Evolutionary conservation across 2,888 invertebrate species (phyloP).

Genomic region (Linyphia triangularis): DNA sequence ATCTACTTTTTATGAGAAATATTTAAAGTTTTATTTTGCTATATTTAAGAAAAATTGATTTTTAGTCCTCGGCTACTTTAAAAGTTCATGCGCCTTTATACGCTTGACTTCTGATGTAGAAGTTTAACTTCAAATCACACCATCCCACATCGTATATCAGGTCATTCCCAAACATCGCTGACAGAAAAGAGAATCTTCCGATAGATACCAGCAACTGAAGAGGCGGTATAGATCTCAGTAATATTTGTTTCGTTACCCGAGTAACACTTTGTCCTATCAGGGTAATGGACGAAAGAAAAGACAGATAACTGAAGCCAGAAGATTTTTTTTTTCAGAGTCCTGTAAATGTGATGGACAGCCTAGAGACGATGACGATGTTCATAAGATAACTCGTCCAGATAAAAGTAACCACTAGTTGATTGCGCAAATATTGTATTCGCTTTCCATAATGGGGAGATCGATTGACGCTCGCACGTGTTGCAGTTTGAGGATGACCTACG

Average conservation of each 20-base stretch:
- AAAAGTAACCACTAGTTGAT: background rate
- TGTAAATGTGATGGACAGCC: slow-evolving; percentile 26
- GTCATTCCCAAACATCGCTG: slow-evolving; percentile 23
- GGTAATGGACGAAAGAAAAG: slow-evolving; percentile 42
- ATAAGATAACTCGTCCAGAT: slow-evolving; percentile 19
- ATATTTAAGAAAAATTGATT: too few species aligned
- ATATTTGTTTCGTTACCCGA: slow-evolving; percentile 63
- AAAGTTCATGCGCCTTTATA: too few species aligned
- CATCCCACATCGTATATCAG: slow-evolving; percentile 25
- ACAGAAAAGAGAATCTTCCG: slow-evolving; percentile 31
- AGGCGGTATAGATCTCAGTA: slow-evolving; percentile 29
- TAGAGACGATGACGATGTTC: slow-evolving; percentile 27
- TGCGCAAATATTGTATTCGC: slow-evolving; percentile 16
- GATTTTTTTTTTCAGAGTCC: too few species aligned
- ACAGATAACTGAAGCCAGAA: slow-evolving; percentile 22
- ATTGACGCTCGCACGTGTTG: slow-evolving; percentile 25
- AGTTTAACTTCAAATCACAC: too few species aligned
- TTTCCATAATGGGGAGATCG: slow-evolving; percentile 9
- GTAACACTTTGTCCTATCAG: slow-evolving; percentile 68
- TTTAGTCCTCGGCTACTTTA: too few species aligned
- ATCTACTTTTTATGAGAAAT: too few species aligned
- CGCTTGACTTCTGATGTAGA: too few species aligned
- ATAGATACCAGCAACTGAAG: slow-evolving; percentile 21
- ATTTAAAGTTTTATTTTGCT: too few species aligned
- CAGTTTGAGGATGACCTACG: background rate